Evolutionary conservation across 1,140 invertebrate species (phyloP).

Genomic region (Oppia nitens): DNA sequence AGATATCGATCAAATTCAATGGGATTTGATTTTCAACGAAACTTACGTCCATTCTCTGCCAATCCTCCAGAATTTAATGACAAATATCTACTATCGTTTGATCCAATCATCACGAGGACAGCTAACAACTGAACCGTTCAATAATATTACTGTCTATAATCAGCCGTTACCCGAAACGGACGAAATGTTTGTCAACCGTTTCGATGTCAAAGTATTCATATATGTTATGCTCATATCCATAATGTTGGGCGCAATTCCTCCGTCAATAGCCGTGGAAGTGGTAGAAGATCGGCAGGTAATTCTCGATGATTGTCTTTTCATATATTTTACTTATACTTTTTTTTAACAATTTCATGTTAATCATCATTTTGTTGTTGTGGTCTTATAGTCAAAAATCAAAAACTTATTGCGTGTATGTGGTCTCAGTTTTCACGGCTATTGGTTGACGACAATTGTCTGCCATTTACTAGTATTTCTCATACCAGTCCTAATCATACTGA

Average conservation of each 20-base stretch:
- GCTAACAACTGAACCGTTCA: neutral
- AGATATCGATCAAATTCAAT: neutral
- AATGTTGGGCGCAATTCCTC: neutral
- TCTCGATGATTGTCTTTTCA: neutral
- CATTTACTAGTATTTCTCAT: neutral
- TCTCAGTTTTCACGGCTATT: neutral
- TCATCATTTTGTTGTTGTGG: neutral
- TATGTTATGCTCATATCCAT: neutral
- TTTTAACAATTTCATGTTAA: too few species aligned
- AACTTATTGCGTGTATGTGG: neutral
- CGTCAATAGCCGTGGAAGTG: neutral
- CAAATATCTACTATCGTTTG: constrained; percentile 33
- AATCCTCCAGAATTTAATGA: constrained; percentile 51
- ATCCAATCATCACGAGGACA: constrained; percentile 35
- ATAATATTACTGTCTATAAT: neutral
- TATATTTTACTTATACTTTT: too few species aligned
- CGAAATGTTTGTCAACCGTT: neutral
- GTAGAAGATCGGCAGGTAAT: constrained; percentile 1
- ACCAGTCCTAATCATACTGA: neutral
- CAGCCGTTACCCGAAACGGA: neutral
- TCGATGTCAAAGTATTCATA: neutral
- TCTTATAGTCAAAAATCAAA: neutral
- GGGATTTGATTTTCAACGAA: constrained; percentile 37
- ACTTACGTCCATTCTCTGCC: constrained; percentile 59
- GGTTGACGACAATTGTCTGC: neutral